Conservation (phyloP, 2,113 vertebrate genomes). For the Malurus alboscapulatus region DNA sequence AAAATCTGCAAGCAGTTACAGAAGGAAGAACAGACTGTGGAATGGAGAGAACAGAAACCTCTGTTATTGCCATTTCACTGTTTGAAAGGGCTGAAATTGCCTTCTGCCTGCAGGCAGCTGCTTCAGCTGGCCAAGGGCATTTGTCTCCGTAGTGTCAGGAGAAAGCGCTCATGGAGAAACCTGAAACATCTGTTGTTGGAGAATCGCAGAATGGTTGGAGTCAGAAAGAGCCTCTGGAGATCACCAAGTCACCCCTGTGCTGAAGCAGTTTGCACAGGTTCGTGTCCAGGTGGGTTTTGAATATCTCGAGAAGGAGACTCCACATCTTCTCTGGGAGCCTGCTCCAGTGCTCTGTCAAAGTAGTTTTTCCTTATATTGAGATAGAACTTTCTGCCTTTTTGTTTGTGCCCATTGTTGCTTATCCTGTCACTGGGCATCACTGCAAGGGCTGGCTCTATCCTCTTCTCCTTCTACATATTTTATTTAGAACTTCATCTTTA, state of each 20-base stretch:
- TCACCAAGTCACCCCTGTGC: not conserved
- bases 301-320: fast-evolving
- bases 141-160: not conserved
- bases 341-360: not conserved
- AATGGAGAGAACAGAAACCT: not conserved
- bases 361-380: not conserved
- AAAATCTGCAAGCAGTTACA: not conserved
- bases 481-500: not conserved
- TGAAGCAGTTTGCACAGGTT: not conserved
- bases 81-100: not conserved
- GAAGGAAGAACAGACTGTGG: not conserved
- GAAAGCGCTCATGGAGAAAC: not conserved
- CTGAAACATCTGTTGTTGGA: not conserved
- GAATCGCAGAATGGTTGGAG: not conserved
- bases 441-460: not conserved
- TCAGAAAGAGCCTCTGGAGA: not conserved
- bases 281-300: not conserved
- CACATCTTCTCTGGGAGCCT: not conserved
- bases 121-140: not conserved
- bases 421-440: not conserved
- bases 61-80: fast-evolving
- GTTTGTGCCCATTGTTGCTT: not conserved
- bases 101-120: not conserved
- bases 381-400: not conserved
- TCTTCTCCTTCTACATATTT: not conserved